These are phyloP conservation scores for Byasa hedistus DNA, from an alignment of 2,888 invertebrate genomes.

Conservation along the genomic window DNA sequence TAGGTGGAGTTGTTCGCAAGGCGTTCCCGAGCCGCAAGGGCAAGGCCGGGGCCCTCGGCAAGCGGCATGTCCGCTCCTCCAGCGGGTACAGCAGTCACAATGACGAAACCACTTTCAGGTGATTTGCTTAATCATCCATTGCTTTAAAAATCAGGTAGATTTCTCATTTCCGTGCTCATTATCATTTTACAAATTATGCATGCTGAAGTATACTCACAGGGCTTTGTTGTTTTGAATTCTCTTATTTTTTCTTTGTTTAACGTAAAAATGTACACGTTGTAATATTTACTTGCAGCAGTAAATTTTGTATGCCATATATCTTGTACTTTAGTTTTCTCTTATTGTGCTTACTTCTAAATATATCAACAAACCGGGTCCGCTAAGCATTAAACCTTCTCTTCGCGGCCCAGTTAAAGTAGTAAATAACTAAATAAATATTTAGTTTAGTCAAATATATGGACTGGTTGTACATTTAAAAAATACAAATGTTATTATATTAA, in stretches of 20 bases:
- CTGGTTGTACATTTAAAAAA: too few relatives aligned
- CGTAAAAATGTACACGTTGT: too few relatives aligned
- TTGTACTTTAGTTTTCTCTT: background rate
- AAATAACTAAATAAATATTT: background rate
- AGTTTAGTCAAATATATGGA: too few relatives aligned
- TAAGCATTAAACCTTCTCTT: background rate
- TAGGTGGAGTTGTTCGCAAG: conserved; percentile 83
- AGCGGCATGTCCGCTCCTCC: conserved; percentile 87
- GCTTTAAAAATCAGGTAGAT: background rate
- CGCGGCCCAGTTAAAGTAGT: background rate
- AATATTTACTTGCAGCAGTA: too few relatives aligned
- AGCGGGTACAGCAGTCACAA: conserved; percentile 91
- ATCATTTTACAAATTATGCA: background rate
- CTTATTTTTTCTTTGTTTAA: background rate
- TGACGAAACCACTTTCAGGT: conserved; percentile 92
- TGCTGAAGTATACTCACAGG: too few relatives aligned
- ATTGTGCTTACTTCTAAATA: background rate
- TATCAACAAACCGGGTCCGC: background rate
- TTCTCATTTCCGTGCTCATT: background rate
- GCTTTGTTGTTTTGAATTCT: background rate
- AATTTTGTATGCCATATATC: too few relatives aligned
- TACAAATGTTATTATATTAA: too few relatives aligned
- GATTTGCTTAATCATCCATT: conserved; percentile 33
- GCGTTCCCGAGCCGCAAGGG: conserved; percentile 84
- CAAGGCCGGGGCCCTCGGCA: conserved; percentile 83